These are phyloP conservation scores for Oxytorus armatus DNA, from an alignment of 2,888 invertebrate genomes.

Conservation along the genomic window DNA sequence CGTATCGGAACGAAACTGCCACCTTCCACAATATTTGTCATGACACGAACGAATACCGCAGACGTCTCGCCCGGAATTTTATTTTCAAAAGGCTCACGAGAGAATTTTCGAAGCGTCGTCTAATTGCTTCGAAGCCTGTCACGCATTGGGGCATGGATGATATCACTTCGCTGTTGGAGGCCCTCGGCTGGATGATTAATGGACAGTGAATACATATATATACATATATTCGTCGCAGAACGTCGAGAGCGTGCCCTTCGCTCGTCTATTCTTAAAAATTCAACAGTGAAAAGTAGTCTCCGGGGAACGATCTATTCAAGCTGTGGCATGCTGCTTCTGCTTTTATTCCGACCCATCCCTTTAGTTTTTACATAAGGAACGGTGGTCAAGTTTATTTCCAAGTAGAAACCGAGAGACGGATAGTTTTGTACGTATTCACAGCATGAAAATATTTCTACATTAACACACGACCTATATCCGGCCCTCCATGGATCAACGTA, in stretches of 20 bases:
- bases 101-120: constrained; percentile 76
- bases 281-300: constrained; percentile 56
- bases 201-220: constrained; percentile 29
- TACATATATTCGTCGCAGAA: background rate
- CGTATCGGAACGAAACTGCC: constrained; percentile 19
- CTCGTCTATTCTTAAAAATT: background rate
- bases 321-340: constrained; percentile 45
- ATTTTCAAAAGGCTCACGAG: constrained; percentile 45
- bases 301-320: constrained; percentile 56
- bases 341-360: constrained; percentile 5
- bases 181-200: constrained; percentile 62
- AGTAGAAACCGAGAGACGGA: constrained; percentile 1
- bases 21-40: constrained; percentile 43
- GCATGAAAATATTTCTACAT: constrained; percentile 29
- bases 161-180: constrained; percentile 61
- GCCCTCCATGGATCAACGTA: background rate
- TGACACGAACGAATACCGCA: constrained; percentile 20
- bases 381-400: constrained; percentile 13
- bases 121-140: constrained; percentile 80
- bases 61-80: constrained; percentile 25
- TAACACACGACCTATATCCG: constrained; percentile 3
- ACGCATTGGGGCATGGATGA: constrained; percentile 65
- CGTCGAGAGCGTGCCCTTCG: constrained; percentile 2
- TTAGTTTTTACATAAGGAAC: constrained; percentile 36
- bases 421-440: constrained; percentile 42